Evolutionary conservation across 1,140 invertebrate genomes (phyloP), one percentile per base, ranked within the genome.

Genomic region (Rhopalosiphum maidis): DNA sequence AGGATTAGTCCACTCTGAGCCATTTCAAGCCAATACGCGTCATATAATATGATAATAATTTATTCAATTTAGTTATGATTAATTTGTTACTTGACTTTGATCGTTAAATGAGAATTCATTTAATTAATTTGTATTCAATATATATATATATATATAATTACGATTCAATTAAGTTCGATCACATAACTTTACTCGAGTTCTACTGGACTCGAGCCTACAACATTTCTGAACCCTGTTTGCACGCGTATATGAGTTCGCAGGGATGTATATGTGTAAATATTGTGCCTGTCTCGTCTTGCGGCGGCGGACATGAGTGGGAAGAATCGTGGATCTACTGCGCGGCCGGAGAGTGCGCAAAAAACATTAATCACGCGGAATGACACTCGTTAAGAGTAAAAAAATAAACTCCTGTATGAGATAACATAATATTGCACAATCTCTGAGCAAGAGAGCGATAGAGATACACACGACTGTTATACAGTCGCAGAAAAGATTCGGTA

Each of bases 301-400:
- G 35, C 22, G 35, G 82, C 2, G 82, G 82, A 83, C 9, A 46
- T 25, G 43, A 86, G 85, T 43, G 85, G 85, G 30, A 86, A 86
- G 41, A 15, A 30, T 25, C 41, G 30, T 43, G 30, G 37, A 41
- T 46, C 15, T 43, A 25, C n/a, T 22, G 8, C 22, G 8, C 48
- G 51, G 0, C n/a, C 7, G 2, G 25, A 30, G 2, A 88, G 21
- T 18, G 48, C 15, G 48, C 48, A 11, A 86, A 89, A 89, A 55
- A 41, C 60, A 77, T 92, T 82, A 92, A 92, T 92, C 91, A 85
- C 43, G 22, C 22, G 87, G 6, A 92, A 85, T 48, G 2, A 15
- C 35, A 22, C 43, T 92, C 91, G 91, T 92, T 92, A 83, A 54
- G 35, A 92, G 22, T 30, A 25, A 25, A 23, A 90, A 91, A 83